Evolutionary conservation across 2,797 vertebrate species (phyloP).

Genomic region (Crax fasciolata): DNA sequence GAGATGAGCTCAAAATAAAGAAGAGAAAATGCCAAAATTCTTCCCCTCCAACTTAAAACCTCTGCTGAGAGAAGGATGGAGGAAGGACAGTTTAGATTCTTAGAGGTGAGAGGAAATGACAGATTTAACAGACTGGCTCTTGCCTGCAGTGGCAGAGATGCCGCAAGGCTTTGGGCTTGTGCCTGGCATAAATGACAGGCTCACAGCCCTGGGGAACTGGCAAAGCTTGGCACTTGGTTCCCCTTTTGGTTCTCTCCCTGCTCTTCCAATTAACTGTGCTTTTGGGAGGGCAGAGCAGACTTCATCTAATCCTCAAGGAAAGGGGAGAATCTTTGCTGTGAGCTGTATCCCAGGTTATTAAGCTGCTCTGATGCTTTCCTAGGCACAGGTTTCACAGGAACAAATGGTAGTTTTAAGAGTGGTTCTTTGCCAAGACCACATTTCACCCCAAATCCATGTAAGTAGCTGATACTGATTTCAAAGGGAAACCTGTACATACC

Average conservation of each 20-base stretch:
- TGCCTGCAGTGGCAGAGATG: not conserved
- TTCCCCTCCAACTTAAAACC: not conserved
- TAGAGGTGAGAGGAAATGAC: not conserved
- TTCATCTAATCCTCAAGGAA: not conserved
- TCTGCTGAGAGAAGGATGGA: not conserved
- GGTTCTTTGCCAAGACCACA: not conserved
- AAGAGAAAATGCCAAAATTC: rapidly evolving
- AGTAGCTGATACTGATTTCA: not conserved
- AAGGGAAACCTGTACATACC: not conserved
- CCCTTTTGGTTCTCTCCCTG: rapidly evolving
- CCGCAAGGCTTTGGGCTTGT: rapidly evolving
- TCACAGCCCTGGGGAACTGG: rapidly evolving
- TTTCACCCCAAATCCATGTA: not conserved
- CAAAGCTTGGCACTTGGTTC: rapidly evolving
- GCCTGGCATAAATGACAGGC: rapidly evolving
- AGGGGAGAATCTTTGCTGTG: not conserved
- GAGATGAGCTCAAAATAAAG: not conserved
- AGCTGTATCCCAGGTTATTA: not conserved
- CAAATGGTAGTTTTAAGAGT: not conserved
- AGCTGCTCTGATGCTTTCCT: not conserved
- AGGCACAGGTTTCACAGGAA: not conserved
- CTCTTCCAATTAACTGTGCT: not conserved
- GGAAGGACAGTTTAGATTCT: not conserved
- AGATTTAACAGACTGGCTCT: rapidly evolving
- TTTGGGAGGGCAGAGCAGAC: not conserved